phyloP scores from a whole-genome alignment of 2,797 vertebrate genomes.

The Sebastolobus altivelis region DNA sequence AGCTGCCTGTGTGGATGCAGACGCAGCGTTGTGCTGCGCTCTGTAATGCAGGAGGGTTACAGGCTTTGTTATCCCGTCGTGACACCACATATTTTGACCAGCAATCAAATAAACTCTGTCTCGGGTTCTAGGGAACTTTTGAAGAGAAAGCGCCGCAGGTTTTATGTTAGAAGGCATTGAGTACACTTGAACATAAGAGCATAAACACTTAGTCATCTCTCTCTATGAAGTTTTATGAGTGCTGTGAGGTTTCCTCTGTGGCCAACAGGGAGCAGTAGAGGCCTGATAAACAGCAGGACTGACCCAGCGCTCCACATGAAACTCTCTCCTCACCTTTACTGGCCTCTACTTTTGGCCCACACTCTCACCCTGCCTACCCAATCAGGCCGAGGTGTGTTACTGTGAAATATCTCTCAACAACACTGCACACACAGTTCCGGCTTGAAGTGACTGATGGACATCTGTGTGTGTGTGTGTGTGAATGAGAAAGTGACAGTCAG shows the following conservation, averaged over 20 bases:
- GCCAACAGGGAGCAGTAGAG: conserved; percentile 83
- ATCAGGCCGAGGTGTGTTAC: conserved; percentile 10
- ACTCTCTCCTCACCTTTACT: conserved; percentile 36
- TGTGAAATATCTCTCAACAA: conserved; percentile 52
- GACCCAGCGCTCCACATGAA: background rate
- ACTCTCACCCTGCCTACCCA: conserved; percentile 7
- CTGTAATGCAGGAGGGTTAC: conserved; percentile 49
- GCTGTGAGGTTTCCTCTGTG: conserved; percentile 23
- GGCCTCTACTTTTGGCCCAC: conserved; percentile 7
- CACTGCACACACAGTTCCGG: conserved; percentile 19
- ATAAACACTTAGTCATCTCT: background rate
- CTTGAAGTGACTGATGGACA: conserved; percentile 24
- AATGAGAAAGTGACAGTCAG: conserved; percentile 18
- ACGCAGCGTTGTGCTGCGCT: conserved; percentile 27
- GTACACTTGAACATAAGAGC: conserved; percentile 8
- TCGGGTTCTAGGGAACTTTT: conserved; percentile 48
- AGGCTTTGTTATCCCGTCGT: conserved; percentile 67
- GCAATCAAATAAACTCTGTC: conserved; percentile 72
- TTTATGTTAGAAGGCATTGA: conserved; percentile 38
- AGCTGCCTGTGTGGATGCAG: conserved; percentile 66
- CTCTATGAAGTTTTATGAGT: no score
- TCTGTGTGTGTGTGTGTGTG: conserved; percentile 19
- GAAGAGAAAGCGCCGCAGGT: conserved; percentile 41
- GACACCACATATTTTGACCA: conserved; percentile 73
- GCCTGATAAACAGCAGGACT: conserved; percentile 45